Evolutionary conservation across 2,113 vertebrate species (phyloP), one percentile per base, ranked within the genome.

Genomic region (Cranoglanis bouderius): DNA sequence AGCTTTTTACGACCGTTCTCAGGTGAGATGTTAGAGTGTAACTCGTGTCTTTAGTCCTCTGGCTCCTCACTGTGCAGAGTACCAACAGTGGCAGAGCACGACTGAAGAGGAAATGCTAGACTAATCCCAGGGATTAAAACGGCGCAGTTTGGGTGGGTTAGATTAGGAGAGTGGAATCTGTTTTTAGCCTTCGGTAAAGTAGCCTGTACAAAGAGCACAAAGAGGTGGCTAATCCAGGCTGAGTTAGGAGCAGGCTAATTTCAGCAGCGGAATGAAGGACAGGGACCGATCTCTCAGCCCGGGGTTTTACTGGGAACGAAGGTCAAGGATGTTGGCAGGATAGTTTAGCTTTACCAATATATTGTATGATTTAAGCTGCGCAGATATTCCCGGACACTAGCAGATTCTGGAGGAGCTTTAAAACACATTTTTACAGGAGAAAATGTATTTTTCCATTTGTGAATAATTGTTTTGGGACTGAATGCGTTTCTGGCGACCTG

Each of bases 81-180:
- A 32, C 18, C 26, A 14, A 51, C 43, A 32, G 49, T 63, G 51
- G 80, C 72, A 75, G 35, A 89, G 63, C 61, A 32, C 14, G 85
- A 80, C 89, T 89, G 87, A 86, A 90, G 89, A 88, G 75, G 89
- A 92, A 90, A 88, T 72, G 78, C 75, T 89, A 85, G 88, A 88
- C 89, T 92, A 92, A 93, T 92, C 90, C 88, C 38, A 43, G 86
- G 91, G 92, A 93, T 92, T 93, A 92, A 91, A 84, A 91, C 90
- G 86, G 75, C 90, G 87, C 80, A 84, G 88, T 91, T 90, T 92
- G 87, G 85, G 84, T 90, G 85, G 85, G 85, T 43, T 87, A 82
- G 92, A 92, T 92, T 91, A 92, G 88, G 90, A 82, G 88, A 87
- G 85, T 88, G 78, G 88, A 91, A 91, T 92, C 90, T 91, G 92